A percentile compares a stretch with the other conserved stretches of the same genome.
These are phyloP conservation scores for Tiaroga cobitis DNA, from an alignment of 2,797 vertebrate species.

Conservation along the genomic window DNA sequence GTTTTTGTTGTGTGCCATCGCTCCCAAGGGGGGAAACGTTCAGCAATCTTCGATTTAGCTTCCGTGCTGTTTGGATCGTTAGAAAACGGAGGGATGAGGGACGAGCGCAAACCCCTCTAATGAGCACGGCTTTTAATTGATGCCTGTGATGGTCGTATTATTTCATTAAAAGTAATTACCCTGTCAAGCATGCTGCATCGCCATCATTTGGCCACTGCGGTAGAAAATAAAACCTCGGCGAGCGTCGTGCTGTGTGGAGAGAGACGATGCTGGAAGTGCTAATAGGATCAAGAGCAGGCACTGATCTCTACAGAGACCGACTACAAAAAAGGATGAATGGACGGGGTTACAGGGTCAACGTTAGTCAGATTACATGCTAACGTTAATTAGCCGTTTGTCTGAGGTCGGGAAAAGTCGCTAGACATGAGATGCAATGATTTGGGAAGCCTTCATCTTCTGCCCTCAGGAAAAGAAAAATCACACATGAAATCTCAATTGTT, in stretches of 20 bases:
- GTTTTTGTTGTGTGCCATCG: conserved; percentile 61
- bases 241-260: conserved; percentile 67
- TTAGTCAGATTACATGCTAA: conserved; percentile 13
- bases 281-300: conserved; percentile 63
- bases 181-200: conserved; percentile 74
- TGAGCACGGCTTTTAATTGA: conserved; percentile 81
- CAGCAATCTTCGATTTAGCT: conserved; percentile 69
- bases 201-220: conserved; percentile 73
- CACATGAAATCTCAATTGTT: not conserved
- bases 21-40: conserved; percentile 66
- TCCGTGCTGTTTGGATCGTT: conserved; percentile 72
- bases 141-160: conserved; percentile 77
- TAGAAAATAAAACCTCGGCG: conserved; percentile 71
- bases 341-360: not conserved
- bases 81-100: conserved; percentile 73
- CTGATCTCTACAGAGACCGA: not conserved
- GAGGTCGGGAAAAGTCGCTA: conserved; percentile 14
- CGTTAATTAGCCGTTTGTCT: conserved; percentile 27
- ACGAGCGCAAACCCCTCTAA: conserved; percentile 71
- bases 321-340: conserved; percentile 17
- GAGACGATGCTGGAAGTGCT: conserved; percentile 70
- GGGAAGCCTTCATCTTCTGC: conserved; percentile 4
- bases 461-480: conserved; percentile 1
- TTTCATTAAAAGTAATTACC: conserved; percentile 83
- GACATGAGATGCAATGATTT: conserved; percentile 6